Base-by-base conservation (phyloP, 2,113 vertebrate species). In the Microtus ochrogaster region DNA sequence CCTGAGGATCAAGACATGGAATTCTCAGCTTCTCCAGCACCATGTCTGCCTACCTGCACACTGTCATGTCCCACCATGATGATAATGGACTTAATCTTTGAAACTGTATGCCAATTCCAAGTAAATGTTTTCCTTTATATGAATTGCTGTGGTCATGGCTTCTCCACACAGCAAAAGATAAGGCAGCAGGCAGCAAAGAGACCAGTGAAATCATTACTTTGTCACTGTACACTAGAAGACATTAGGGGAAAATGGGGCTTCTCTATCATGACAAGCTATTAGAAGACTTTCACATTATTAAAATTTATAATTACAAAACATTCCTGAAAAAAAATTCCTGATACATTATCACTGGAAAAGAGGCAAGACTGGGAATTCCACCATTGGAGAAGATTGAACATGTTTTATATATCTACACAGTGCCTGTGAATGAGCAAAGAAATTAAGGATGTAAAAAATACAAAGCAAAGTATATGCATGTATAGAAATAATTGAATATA, bases 221-320 rank as follows among this genome's bases (percentile, higher is more conserved):
- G 78, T 39, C 52, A 70, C 30, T 86, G 82, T 17, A 91, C 76
- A 36, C 36, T 82, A 76, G 0, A 92, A 39, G 44, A 22, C 22
- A 93, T 12, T 47, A 91, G 41, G 85, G 24, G 89, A 94, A 89
- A 76, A 74, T 13, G 81, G 84, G 9, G 26, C 79, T 94, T 94
- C 55, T 91, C 47, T 94, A 44, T 73, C 41, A 5, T 55, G 55
- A 78, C 22, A 76, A 28, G 11, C 66, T 65, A 47, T 26, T 91
- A 92, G 36, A 68, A 96, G 92, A 92, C 84, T 39, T 74, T 86
- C n/a, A 94, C 52, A 89, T 92, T 77, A 84, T 77, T 70, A 97
- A 87, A 14, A 70, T 90, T 81, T 92, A 92, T 84, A 87, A 87
- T 66, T 28, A 79, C 6, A 77, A 82, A 91, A 78, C 52, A 88